phyloP scores from a whole-genome alignment of 92 coral and sea anemone species.

The Phymanthus crucifer region DNA sequence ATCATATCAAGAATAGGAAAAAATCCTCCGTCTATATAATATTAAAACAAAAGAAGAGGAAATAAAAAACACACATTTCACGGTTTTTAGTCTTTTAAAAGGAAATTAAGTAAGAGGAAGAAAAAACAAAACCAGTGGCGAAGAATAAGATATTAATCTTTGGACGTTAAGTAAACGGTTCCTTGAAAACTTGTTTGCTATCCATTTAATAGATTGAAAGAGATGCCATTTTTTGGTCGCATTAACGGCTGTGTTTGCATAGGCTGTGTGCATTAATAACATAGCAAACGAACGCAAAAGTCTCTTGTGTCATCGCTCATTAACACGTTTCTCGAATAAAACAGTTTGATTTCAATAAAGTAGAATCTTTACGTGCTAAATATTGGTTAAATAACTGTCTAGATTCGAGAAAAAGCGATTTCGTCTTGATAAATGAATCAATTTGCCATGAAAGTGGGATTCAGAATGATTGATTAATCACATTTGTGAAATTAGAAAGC shows the following conservation, averaged over 20 bases:
- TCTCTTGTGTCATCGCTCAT: not conserved
- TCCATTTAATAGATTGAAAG: slow-evolving; percentile 6
- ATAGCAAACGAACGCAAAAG: not conserved
- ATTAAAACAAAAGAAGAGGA: not conserved
- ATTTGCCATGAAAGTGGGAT: not conserved
- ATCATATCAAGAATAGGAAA: too few species aligned
- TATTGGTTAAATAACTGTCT: not conserved
- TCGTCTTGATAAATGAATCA: not conserved
- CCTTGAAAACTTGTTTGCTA: not conserved
- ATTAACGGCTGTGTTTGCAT: slow-evolving; percentile 1
- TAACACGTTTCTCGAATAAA: not conserved
- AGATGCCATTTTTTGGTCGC: not conserved
- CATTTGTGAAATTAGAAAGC: not conserved
- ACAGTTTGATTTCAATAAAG: not conserved
- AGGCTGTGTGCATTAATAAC: not conserved
- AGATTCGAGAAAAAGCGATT: not conserved
- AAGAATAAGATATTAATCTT: not conserved
- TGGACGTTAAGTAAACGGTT: not conserved
- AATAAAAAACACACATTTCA: not conserved
- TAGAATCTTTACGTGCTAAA: not conserved
- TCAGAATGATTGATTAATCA: not conserved
- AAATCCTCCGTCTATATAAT: not conserved
- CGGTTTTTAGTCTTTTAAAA: not conserved
- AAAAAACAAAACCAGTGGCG: not conserved
- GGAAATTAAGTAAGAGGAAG: not conserved